These are phyloP conservation scores for Peromyscus nudipes DNA, from an alignment of 2,797 vertebrate species.

Conservation along the genomic window DNA sequence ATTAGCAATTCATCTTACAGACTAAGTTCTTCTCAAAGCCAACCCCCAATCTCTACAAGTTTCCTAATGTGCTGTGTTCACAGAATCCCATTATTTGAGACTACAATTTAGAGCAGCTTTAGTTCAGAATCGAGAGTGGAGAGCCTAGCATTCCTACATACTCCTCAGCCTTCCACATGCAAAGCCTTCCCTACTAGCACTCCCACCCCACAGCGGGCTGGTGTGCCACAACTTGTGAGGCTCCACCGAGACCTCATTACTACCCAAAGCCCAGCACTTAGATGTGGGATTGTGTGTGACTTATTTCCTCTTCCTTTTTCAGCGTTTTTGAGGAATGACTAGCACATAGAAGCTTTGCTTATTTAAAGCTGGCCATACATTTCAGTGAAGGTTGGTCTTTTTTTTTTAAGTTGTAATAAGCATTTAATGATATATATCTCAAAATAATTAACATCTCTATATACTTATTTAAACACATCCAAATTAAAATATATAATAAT, in stretches of 20 bases:
- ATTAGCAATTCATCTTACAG: too few relatives aligned
- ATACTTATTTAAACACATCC: not conserved
- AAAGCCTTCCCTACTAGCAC: rapidly evolving
- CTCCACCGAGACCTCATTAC: not conserved
- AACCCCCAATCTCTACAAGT: not conserved
- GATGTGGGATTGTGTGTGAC: not conserved
- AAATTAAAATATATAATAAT: not conserved
- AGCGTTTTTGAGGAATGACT: not conserved
- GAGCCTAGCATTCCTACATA: not conserved
- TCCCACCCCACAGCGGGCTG: rapidly evolving
- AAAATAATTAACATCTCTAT: not conserved
- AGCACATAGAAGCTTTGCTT: not conserved
- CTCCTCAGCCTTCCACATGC: rapidly evolving
- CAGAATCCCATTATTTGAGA: not conserved
- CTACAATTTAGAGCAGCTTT: not conserved
- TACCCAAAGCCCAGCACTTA: too few relatives aligned
- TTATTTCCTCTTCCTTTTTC: not conserved
- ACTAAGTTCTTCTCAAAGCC: not conserved
- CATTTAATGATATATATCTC: not conserved
- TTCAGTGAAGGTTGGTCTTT: not conserved
- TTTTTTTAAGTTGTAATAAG: not conserved
- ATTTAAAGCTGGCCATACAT: not conserved
- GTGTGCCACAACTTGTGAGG: rapidly evolving
- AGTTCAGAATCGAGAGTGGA: not conserved
- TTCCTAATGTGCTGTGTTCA: not conserved